These are phyloP conservation scores for Tragelaphus scriptus DNA, from an alignment of 2,113 vertebrate species.

Conservation along the genomic window DNA sequence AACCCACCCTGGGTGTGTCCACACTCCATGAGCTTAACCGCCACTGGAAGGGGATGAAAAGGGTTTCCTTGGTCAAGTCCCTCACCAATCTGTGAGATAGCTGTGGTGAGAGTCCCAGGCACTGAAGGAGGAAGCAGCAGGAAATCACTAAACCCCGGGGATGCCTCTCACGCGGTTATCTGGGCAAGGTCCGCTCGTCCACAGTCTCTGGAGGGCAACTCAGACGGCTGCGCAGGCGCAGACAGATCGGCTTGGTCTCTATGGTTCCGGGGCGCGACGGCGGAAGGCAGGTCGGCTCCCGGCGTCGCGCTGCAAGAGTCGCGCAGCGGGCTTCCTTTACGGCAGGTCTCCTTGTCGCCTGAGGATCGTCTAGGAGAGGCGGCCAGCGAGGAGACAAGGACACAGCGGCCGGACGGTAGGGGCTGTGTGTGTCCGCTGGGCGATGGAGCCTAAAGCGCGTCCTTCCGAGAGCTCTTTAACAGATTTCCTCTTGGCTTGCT, in stretches of 20 bases:
- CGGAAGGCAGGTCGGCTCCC: background rate
- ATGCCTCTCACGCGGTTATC: rapidly evolving
- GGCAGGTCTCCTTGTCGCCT: background rate
- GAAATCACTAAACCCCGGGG: rapidly evolving
- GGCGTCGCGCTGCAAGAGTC: constrained; percentile 31
- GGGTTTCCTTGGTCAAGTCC: background rate
- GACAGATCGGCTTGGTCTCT: background rate
- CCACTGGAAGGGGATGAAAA: background rate
- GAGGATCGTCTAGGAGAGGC: rapidly evolving
- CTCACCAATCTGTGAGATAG: background rate
- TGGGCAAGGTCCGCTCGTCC: rapidly evolving
- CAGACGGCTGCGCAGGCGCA: background rate
- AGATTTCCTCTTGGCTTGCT: background rate
- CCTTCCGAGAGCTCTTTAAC: background rate
- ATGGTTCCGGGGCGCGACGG: background rate
- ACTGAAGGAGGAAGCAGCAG: background rate
- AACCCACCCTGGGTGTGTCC: background rate
- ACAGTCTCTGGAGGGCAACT: rapidly evolving
- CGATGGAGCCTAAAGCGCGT: background rate
- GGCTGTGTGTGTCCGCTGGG: background rate
- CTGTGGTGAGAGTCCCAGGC: background rate
- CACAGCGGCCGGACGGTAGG: background rate
- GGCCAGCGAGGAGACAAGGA: background rate
- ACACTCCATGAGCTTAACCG: background rate
- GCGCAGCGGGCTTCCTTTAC: constrained; percentile 31